Conservation (phyloP, 2,797 vertebrate genomes). For the Iguana delicatissima region DNA sequence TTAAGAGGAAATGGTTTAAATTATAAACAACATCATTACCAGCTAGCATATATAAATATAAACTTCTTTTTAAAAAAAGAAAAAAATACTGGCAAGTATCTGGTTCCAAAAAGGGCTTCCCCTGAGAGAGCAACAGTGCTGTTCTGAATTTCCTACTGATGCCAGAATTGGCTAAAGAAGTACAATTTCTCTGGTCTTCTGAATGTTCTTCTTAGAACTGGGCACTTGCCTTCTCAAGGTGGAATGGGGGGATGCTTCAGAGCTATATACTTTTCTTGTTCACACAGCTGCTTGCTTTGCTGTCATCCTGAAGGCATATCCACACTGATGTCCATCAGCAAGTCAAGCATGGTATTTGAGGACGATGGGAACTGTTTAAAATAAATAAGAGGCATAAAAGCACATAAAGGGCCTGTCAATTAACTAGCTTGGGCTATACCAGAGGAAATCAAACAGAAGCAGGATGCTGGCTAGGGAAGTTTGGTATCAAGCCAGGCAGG, state of each 20-base stretch:
- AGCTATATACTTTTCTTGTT: conserved; percentile 78
- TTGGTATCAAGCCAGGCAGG: too few species aligned
- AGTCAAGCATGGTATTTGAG: conserved; percentile 87
- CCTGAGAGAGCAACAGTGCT: conserved; percentile 58
- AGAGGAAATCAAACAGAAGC: too few species aligned
- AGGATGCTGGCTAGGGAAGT: too few species aligned
- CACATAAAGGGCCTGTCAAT: fast-evolving
- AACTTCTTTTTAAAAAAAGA: neutral
- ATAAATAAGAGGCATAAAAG: conserved; percentile 57
- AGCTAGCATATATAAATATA: conserved; percentile 66
- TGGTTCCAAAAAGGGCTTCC: conserved; percentile 72
- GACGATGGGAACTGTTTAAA: conserved; percentile 89
- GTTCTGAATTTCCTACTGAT: conserved; percentile 57
- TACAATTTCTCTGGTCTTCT: conserved; percentile 66
- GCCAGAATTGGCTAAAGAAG: conserved; percentile 62
- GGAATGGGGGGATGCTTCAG: conserved; percentile 54
- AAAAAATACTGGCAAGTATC: conserved; percentile 66
- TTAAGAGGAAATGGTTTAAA: conserved; percentile 49
- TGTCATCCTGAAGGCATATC: conserved; percentile 72
- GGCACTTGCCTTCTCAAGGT: conserved; percentile 63
- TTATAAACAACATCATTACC: conserved; percentile 61
- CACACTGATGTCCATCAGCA: conserved; percentile 63
- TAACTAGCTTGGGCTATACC: neutral
- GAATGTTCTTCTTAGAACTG: conserved; percentile 63
- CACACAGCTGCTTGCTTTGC: conserved; percentile 74